Conservation (phyloP, 2,113 vertebrate species). For the Gasterosteus nipponicus region DNA sequence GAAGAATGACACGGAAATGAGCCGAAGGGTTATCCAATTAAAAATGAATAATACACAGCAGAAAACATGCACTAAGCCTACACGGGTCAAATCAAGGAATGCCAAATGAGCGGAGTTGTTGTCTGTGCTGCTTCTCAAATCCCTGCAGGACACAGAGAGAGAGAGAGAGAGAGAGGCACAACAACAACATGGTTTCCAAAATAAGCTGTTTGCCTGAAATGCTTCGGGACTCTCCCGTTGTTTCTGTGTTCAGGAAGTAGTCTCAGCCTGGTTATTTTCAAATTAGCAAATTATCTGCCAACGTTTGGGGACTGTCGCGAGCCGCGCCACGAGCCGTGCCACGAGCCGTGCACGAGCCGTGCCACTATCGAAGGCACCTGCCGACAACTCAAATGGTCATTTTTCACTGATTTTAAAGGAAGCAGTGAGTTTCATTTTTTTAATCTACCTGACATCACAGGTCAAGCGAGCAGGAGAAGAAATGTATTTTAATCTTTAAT, state of each 20-base stretch:
- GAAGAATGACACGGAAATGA: conserved; percentile 28
- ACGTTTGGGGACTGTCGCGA: conserved; percentile 10
- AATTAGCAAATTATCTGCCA: conserved; percentile 57
- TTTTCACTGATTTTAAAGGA: too few relatives aligned
- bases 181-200: conserved; percentile 52
- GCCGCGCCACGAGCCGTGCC: neutral
- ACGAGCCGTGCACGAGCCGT: neutral
- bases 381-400: neutral
- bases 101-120: conserved; percentile 37
- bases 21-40: conserved; percentile 46
- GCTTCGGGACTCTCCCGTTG: conserved; percentile 50
- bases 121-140: conserved; percentile 20
- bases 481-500: neutral
- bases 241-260: conserved; percentile 47
- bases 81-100: conserved; percentile 49
- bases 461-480: neutral
- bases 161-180: neutral
- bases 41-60: conserved; percentile 57
- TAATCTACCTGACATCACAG: neutral
- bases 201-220: conserved; percentile 61
- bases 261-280: conserved; percentile 40
- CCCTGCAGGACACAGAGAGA: neutral
- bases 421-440: neutral
- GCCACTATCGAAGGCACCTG: neutral
- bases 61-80: conserved; percentile 33